Evolutionary conservation across 1,140 invertebrate genomes (phyloP).

Genomic region (Cylas formicarius): DNA sequence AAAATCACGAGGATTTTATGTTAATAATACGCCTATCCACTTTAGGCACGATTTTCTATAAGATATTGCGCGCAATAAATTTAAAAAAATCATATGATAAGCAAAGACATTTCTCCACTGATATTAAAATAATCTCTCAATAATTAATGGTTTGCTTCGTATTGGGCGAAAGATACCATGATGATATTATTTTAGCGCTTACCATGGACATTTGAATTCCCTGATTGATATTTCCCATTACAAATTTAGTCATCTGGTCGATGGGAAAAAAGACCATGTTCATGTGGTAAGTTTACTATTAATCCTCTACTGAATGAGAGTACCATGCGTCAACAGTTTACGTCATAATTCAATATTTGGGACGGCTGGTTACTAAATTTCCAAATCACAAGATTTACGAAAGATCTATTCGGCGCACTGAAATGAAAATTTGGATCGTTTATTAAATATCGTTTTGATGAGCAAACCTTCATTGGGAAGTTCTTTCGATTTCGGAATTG

Average conservation of each 20-base stretch:
- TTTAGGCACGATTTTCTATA: neutral
- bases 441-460: too few species aligned
- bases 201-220: slow-evolving; percentile 94
- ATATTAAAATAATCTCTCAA: slow-evolving; percentile 3
- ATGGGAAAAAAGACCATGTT: slow-evolving; percentile 80
- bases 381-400: too few species aligned
- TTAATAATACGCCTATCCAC: neutral
- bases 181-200: slow-evolving; percentile 75
- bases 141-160: neutral
- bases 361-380: too few species aligned
- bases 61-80: neutral
- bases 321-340: too few species aligned
- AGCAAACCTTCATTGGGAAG: too few species aligned
- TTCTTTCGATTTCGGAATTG: too few species aligned
- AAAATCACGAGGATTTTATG: neutral
- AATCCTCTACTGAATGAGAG: slow-evolving; percentile 6
- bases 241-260: slow-evolving; percentile 82
- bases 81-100: slow-evolving; percentile 6
- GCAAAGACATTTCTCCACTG: slow-evolving; percentile 1
- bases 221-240: slow-evolving; percentile 97
- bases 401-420: too few species aligned
- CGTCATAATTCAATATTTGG: too few species aligned
- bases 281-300: slow-evolving; percentile 71
- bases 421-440: too few species aligned
- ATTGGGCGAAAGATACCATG: slow-evolving; percentile 21